Evolutionary conservation across 2,888 invertebrate genomes (phyloP), one percentile per base, ranked within the genome.

Genomic region (Ichneumoninae sp.): DNA sequence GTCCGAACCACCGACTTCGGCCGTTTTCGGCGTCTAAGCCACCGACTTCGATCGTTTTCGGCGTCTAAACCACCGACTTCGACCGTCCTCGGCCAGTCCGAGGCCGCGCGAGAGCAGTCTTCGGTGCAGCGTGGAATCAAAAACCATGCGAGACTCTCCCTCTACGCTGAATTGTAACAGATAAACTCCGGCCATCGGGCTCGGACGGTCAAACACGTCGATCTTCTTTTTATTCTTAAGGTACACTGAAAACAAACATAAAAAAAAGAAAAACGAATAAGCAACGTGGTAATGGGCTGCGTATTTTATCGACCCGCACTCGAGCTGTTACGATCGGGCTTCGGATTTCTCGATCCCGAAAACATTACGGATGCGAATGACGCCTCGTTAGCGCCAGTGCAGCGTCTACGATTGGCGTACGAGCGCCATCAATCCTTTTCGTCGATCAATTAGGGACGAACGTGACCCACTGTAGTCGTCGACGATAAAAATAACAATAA

Each of bases 301-400:
- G 40, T 40, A 57, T 65, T 57, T 60, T 52, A 40, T 47, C 70
- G 54, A 70, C 16, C 30, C 54, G 13, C 10, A 63, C 36, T 50
- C 71, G 57, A 75, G 22, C 40, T 47, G 63, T 78, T 81, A 54
- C 63, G 74, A 77, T 78, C 26, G 30, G 13, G 26, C 60, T 16
- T 16, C 60, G 30, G 4, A 16, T 60, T 54, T 54, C 54, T 22
- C n/a, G 22, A 54, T 19, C 54, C 54, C 30, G 76, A 83, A 74
- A 81, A 81, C 74, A 84, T 81, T 66, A 26, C 57, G 57, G 26
- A 26, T 57, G 26, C 22, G 8, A 57, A 63, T 16, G 63, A 63
- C 13, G 30, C n/a, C 6, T 63, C 63, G 33, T 30, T 63, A 63
- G 30, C 22, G 57, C 22, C 22, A 57, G 22, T 13, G 10, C 54